Percentiles rank a stretch among this genome's conserved stretches.
phyloP scores from a whole-genome alignment of 2,113 vertebrate species.

The Solenodon paradoxus region DNA sequence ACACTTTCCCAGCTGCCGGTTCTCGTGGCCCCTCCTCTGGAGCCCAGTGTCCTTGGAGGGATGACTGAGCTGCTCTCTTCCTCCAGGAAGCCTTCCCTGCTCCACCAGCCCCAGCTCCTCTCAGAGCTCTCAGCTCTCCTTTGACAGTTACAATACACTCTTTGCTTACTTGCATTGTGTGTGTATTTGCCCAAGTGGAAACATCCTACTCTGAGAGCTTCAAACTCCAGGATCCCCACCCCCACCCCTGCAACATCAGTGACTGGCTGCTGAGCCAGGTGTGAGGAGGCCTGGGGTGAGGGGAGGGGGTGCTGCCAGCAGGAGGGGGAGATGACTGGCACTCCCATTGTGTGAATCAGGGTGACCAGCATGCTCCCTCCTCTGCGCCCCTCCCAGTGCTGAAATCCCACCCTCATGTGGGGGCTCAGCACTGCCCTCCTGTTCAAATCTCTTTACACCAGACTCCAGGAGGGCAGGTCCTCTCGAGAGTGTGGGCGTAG shows the following conservation, averaged over 20 bases:
- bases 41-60: neutral
- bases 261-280: too few relatives aligned
- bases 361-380: neutral
- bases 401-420: neutral
- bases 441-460: neutral
- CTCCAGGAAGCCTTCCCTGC: neutral
- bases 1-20: neutral
- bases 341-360: neutral
- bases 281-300: neutral
- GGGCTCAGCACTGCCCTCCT: neutral
- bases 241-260: neutral
- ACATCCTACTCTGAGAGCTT: neutral
- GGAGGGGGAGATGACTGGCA: neutral
- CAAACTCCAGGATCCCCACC: neutral
- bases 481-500: neutral
- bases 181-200: neutral
- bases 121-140: neutral
- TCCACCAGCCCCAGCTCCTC: neutral
- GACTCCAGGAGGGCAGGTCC: neutral
- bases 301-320: fast-evolving
- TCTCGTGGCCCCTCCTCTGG: neutral
- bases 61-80: neutral
- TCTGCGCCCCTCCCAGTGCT: neutral
- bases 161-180: neutral
- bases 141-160: neutral